phyloP scores from a whole-genome alignment of 2,113 vertebrate species.

The Poicephalus meyeri region DNA sequence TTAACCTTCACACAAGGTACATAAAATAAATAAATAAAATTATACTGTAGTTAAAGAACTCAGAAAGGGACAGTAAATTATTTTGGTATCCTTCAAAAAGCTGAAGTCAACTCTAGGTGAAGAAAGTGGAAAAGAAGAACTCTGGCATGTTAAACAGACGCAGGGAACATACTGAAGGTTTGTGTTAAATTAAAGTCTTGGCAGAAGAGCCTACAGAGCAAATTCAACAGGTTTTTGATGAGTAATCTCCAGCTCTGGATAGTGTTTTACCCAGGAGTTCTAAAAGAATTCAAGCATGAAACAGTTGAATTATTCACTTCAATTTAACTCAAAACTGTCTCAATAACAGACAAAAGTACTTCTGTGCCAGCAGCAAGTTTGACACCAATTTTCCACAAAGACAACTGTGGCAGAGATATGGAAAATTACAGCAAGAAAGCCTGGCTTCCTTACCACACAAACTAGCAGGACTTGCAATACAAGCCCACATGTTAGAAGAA shows the following conservation, averaged over 20 bases:
- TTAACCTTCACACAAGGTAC: neutral
- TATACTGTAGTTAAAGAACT: neutral
- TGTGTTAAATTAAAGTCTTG: neutral
- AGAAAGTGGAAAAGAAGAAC: neutral
- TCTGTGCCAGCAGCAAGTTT: neutral
- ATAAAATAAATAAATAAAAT: neutral
- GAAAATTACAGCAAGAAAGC: constrained; percentile 1
- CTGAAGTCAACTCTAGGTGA: neutral
- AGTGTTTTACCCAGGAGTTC: neutral
- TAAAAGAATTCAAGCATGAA: constrained; percentile 5
- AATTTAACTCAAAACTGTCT: constrained; percentile 29
- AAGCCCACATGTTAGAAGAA: neutral
- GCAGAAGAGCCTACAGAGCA: neutral
- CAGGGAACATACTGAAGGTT: neutral
- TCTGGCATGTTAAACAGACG: neutral
- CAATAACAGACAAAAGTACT: constrained; percentile 25
- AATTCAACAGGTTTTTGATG: constrained; percentile 16
- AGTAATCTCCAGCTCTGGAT: neutral
- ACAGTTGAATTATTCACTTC: constrained; percentile 19
- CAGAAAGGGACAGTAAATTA: neutral
- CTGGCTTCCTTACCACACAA: neutral
- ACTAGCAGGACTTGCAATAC: neutral
- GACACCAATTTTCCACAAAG: constrained; percentile 12
- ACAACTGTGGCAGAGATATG: neutral
- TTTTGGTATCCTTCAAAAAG: neutral